Percentiles rank a stretch among this genome's conserved stretches.
phyloP scores from a whole-genome alignment of 1,140 invertebrate species.

The Papilio machaon region DNA sequence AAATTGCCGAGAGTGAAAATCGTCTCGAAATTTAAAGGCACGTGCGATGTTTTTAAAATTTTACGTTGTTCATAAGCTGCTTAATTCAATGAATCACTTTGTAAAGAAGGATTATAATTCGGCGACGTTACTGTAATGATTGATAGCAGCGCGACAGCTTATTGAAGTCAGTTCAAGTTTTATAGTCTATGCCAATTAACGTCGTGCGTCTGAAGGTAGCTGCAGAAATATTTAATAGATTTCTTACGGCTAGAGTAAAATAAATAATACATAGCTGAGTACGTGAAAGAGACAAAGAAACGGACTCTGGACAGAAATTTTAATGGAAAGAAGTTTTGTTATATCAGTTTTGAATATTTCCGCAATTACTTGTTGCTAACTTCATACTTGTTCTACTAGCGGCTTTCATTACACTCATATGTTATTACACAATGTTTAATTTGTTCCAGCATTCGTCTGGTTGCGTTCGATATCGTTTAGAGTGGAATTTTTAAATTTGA shows the following conservation, averaged over 20 bases:
- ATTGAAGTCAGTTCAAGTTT: neutral
- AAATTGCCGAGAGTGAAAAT: conserved; percentile 8
- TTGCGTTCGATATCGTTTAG: conserved; percentile 31
- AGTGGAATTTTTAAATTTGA: conserved; percentile 16
- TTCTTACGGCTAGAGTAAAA: neutral
- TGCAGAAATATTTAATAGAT: neutral
- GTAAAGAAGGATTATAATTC: conserved; percentile 40
- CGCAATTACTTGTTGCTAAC: neutral
- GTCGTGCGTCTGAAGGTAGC: neutral
- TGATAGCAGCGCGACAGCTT: conserved; percentile 36
- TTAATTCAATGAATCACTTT: conserved; percentile 41
- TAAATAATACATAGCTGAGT: no score
- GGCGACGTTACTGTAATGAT: conserved; percentile 34
- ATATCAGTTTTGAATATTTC: neutral
- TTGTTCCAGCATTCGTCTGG: conserved; percentile 31
- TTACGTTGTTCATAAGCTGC: conserved; percentile 36
- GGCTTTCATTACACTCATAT: neutral
- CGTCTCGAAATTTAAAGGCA: conserved; percentile 1
- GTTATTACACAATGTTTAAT: conserved; percentile 27
- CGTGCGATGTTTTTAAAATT: conserved; percentile 28
- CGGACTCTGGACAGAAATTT: neutral
- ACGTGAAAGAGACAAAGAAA: no score
- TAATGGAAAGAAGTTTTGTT: neutral
- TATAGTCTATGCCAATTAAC: neutral
- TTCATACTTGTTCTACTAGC: neutral